Percentiles rank a stretch among this genome's conserved stretches.
phyloP scores from a whole-genome alignment of 2,797 vertebrate species.

The Tapera naevia region DNA sequence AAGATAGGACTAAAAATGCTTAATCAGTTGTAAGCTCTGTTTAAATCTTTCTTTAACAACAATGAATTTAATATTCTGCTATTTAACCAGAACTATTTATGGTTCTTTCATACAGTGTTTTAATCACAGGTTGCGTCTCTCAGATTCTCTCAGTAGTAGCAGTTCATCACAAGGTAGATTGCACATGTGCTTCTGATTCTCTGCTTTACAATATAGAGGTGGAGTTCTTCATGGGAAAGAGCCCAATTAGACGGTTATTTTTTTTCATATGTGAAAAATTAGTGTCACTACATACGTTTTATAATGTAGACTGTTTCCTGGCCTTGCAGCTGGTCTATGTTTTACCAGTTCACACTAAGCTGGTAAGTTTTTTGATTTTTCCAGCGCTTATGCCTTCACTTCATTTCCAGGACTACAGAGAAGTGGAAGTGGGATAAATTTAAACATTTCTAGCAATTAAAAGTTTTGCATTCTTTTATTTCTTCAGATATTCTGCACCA shows the following conservation, averaged over 20 bases:
- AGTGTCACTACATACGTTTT: background rate
- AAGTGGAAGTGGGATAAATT: background rate
- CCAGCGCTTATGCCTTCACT: background rate
- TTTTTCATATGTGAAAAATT: background rate
- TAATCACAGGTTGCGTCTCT: background rate
- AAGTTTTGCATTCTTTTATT: background rate
- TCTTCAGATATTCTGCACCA: background rate
- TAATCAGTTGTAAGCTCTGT: background rate
- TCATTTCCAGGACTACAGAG: background rate
- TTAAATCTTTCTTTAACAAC: background rate
- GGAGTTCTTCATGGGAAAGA: background rate
- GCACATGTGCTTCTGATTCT: background rate
- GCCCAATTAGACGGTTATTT: fast-evolving
- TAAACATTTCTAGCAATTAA: background rate
- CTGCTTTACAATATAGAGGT: background rate
- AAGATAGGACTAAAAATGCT: background rate
- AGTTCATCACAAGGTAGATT: background rate
- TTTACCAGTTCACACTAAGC: background rate
- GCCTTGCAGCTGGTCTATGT: background rate
- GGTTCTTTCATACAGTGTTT: background rate
- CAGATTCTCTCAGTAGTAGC: background rate
- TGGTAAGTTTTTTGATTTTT: background rate
- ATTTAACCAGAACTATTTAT: background rate
- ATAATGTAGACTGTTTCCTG: background rate
- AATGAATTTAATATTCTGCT: background rate